Base-by-base conservation (phyloP, 2,797 vertebrate species). In the Anableps anableps region DNA sequence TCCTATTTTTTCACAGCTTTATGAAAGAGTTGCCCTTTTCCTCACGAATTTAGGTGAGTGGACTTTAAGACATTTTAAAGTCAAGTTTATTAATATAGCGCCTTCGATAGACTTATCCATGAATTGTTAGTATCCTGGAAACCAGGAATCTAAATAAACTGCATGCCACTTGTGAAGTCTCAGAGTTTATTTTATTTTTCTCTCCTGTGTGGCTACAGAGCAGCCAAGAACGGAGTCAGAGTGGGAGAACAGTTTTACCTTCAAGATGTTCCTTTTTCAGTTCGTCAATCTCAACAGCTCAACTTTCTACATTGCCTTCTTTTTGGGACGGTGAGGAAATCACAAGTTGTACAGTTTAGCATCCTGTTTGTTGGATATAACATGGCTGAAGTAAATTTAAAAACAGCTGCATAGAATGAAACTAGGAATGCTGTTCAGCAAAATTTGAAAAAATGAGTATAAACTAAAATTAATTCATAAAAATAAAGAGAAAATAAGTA, bases 251-350 rank as follows among this genome's bases (percentile, higher is more conserved):
- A 98, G 97, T 94, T 98, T 98, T 81, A 98, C 97, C 85, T 91
- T 98, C 93, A 98, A 98, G 96, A 98, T 98, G 97, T 98, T 98
- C 94, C 96, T 98, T 85, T 98, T 98, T 93, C 97, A 98, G 93
- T 98, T 98, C 85, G 97, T 98, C 94, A 98, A 98, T 91, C 95
- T 98, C 93, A 98, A 98, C 95, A 98, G 97, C 88, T 98, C 97
- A 78, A 98, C 97, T 0, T 98, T 98, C 95, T 98, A 98, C 95
- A 98, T 98, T 9, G 97, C 97, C 14, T 98, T 98, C 95, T 98
- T 98, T 93, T 94, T 98, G 72, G 97, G 97, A 89, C 97, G 97
- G 97, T 98, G 95, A 94, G 96, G 58, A 74, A 31, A 76, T 41
- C 53, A 53, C 36, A 48, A 26, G 19, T 60, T 13, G 3, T 10